Evolutionary conservation across 2,113 vertebrate species (phyloP), one percentile per base, ranked within the genome.

Genomic region (Alethe castanea): DNA sequence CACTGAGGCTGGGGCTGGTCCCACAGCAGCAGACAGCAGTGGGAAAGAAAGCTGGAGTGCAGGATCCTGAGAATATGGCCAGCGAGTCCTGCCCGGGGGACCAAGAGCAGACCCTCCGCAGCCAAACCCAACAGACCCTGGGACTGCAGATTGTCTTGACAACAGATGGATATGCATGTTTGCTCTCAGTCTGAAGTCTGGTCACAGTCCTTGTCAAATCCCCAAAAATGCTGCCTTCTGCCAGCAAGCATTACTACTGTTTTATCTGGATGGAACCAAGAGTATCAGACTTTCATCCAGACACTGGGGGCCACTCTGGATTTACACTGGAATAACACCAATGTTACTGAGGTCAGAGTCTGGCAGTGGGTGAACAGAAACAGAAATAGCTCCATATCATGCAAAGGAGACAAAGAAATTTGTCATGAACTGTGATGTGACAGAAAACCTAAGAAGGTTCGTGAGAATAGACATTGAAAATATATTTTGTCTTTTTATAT

Each of bases 241-340:
- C 96, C 95, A 96, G 64, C 92, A 91, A 81, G 70, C 72, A 74
- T 95, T 92, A 94, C 88, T 95, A 78, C 94, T 95, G 82, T 96
- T 95, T 96, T 96, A 77, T 95, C 92, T 96, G 95, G 94, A 95
- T 60, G 3, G 2, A 84, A 91, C 73, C 82, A 88, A 44, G 79
- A 67, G 62, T 56, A 90, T 93, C 50, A 76, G 67, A 78, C 84
- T 94, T 92, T 76, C 90, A 78, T 96, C 89, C 93, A 95, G 90
- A 93, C 94, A 90, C 87, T 93, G 94, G 94, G 54, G 84, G 91
- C 88, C 92, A 95, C 91, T 94, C 94, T 96, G 90, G 84, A 95
- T 76, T 94, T 96, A 79, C 86, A 64, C 84, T 96, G 90, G 86
- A 93, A 92, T 80, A 62, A 35, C 81, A 96, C 79, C 94, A 92